Evolutionary conservation across 2,797 vertebrate genomes (phyloP).

Genomic region (Paramormyrops hopkinsi): DNA sequence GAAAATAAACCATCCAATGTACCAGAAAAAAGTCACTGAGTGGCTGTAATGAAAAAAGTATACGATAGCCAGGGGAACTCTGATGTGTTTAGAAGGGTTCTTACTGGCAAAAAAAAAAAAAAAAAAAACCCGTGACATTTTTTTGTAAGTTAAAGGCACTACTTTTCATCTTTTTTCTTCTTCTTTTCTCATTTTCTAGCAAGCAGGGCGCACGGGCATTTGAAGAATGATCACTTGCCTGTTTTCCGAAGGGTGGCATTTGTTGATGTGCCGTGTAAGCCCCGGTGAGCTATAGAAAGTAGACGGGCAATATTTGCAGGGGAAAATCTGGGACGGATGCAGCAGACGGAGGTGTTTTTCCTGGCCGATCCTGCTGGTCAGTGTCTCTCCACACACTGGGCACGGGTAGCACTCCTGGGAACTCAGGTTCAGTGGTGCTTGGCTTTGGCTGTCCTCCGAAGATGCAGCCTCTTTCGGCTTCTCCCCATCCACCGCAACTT

Average conservation of each 20-base stretch:
- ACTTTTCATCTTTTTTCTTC: conserved; percentile 13
- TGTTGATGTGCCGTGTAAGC: conserved; percentile 91
- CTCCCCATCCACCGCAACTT: conserved; percentile 20
- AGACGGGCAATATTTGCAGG: conserved; percentile 89
- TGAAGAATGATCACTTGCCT: conserved; percentile 89
- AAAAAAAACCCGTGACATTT: not conserved
- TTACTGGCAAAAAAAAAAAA: not conserved
- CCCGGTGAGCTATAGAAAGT: conserved; percentile 88
- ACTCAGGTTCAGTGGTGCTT: conserved; percentile 53
- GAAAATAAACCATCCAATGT: conserved; percentile 32
- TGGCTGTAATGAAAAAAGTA: not conserved
- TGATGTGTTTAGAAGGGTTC: conserved; percentile 9
- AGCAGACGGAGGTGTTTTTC: conserved; percentile 84
- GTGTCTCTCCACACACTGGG: conserved; percentile 80
- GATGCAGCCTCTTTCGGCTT: conserved; percentile 18
- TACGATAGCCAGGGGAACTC: not conserved
- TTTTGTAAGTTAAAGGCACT: conserved; percentile 38
- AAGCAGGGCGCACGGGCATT: conserved; percentile 84
- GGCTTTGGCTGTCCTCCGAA: conserved; percentile 34
- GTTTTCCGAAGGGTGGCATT: conserved; percentile 90
- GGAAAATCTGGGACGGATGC: conserved; percentile 80
- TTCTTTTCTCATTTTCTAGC: conserved; percentile 46
- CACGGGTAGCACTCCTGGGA: conserved; percentile 68
- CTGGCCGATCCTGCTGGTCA: conserved; percentile 72
- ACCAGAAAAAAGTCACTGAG: not conserved